These are phyloP conservation scores for Byasa hedistus DNA, from an alignment of 2,888 invertebrate genomes.

Conservation along the genomic window DNA sequence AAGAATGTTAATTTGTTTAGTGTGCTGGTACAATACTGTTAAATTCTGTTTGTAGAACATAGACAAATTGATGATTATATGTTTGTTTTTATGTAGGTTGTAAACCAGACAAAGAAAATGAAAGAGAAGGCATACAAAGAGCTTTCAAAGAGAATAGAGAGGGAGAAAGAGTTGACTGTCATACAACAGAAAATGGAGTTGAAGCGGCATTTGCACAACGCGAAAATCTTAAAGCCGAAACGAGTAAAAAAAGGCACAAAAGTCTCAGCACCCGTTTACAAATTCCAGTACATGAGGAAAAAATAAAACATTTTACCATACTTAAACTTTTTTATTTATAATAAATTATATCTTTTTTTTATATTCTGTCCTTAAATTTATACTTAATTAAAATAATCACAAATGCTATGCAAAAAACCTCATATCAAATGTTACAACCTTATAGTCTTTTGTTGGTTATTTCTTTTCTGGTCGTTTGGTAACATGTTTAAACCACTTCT, in stretches of 20 bases:
- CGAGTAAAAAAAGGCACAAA: slow-evolving; percentile 82
- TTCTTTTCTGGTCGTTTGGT: no score
- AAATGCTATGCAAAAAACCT: slow-evolving; percentile 19
- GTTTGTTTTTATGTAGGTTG: slow-evolving; percentile 42
- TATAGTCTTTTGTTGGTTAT: no score
- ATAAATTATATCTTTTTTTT: slow-evolving; percentile 36
- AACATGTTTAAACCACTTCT: no score
- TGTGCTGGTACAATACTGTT: no score
- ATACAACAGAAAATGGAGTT: slow-evolving; percentile 90
- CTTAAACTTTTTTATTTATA: slow-evolving; percentile 35
- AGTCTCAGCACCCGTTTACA: slow-evolving; percentile 85
- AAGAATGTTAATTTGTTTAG: no score
- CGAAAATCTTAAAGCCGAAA: slow-evolving; percentile 83
- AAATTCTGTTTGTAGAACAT: no score
- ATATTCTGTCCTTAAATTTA: slow-evolving; percentile 22
- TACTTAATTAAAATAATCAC: slow-evolving; percentile 22
- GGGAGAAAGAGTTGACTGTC: slow-evolving; percentile 87
- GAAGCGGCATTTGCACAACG: slow-evolving; percentile 83
- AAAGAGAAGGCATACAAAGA: slow-evolving; percentile 85
- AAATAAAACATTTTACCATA: slow-evolving; percentile 70
- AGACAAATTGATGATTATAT: not conserved
- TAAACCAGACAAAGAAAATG: slow-evolving; percentile 77
- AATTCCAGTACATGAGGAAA: slow-evolving; percentile 91
- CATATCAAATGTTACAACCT: not conserved
- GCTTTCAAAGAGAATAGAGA: slow-evolving; percentile 85